Conservation (phyloP, 2,113 vertebrate species). For the Ceyx cyanopectus region DNA sequence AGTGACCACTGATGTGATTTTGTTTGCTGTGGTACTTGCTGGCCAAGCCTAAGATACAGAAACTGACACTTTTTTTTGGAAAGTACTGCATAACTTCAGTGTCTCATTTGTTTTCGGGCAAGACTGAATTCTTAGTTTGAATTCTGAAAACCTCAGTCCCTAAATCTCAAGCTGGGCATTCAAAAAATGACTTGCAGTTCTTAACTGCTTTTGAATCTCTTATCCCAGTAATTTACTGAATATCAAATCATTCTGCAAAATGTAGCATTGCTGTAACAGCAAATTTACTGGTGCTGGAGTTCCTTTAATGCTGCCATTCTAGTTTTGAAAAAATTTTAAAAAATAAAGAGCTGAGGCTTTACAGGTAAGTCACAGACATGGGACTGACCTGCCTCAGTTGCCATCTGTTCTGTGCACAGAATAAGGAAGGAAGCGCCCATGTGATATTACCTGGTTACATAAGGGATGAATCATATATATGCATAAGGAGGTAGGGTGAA, state of each 20-base stretch:
- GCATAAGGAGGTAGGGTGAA: not conserved
- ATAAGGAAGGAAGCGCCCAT: not conserved
- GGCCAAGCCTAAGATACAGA: not conserved
- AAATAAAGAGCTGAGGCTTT: not conserved
- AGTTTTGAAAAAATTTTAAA: not conserved
- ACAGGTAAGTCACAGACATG: not conserved
- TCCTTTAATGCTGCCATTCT: not conserved
- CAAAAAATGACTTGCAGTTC: not conserved
- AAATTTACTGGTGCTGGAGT: not conserved
- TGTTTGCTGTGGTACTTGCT: slow-evolving; percentile 45
- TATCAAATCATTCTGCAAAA: not conserved
- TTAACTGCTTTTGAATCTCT: not conserved
- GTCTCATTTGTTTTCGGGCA: not conserved
- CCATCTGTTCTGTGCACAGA: not conserved
- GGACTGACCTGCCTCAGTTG: not conserved
- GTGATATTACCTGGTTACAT: not conserved
- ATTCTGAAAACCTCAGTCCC: not conserved
- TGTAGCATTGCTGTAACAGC: not conserved
- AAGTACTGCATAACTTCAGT: not conserved
- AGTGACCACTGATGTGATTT: slow-evolving; percentile 45
- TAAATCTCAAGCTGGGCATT: not conserved
- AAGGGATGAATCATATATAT: not conserved
- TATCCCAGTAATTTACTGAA: not conserved
- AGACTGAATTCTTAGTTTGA: not conserved
- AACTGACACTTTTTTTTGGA: not conserved